Evolutionary conservation across 2,113 vertebrate genomes (phyloP).

Genomic region (Hystrix brachyura): DNA sequence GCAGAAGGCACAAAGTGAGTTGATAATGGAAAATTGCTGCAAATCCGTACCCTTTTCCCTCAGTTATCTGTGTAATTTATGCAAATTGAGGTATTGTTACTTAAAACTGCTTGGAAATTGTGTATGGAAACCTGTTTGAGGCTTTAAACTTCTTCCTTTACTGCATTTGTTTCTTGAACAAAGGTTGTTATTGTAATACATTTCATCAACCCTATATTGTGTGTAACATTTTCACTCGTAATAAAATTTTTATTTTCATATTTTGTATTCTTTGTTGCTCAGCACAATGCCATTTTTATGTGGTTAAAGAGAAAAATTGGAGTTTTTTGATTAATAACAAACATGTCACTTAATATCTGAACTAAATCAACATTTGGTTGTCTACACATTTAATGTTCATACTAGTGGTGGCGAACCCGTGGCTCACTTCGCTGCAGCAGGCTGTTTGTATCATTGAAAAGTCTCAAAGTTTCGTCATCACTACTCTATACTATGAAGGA

Average conservation of each 20-base stretch:
- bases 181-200: conserved; percentile 55
- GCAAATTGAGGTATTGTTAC: conserved; percentile 21
- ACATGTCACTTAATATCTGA: neutral
- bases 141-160: conserved; percentile 46
- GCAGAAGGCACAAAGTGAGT: neutral
- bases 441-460: neutral
- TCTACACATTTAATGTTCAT: neutral
- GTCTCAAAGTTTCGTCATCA: neutral
- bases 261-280: conserved; percentile 56
- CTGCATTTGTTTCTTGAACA: conserved; percentile 55
- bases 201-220: conserved; percentile 17
- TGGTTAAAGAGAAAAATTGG: conserved; percentile 49
- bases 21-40: conserved; percentile 22
- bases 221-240: conserved; percentile 8
- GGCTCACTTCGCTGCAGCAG: neutral
- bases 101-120: conserved; percentile 52
- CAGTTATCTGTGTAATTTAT: conserved; percentile 25
- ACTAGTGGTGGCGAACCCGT: neutral
- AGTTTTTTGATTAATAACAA: conserved; percentile 37
- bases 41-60: neutral
- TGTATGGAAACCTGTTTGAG: conserved; percentile 60
- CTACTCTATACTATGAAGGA: neutral
- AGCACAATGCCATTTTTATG: conserved; percentile 17
- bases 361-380: neutral
- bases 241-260: conserved; percentile 72